Base-by-base conservation (phyloP, 1,140 invertebrate species). In the Drosophila nigrodunni region DNA sequence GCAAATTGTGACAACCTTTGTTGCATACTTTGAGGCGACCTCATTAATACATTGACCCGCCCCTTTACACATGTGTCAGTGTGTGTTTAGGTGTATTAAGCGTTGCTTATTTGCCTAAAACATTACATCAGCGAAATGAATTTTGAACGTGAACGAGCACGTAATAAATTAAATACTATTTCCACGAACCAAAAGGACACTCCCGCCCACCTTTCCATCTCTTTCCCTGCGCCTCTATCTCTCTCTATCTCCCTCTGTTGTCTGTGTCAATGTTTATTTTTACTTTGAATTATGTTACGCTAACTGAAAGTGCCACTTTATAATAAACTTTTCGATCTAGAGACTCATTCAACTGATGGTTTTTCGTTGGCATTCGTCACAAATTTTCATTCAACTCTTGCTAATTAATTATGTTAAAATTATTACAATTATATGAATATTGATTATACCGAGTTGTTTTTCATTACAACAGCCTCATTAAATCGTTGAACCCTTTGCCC, bases 81-180 rank as follows among this genome's bases (percentile, higher is more conserved):
- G 61, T 30, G 52, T 47, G 41, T 57, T 54, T 44, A 25, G 54
- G 55, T 73, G 47, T 74, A 21, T 73, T 67, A 54, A 64, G 61
- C 52, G 86, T 82, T 82, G 76, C 76, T 68, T 89, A 88, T 89
- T 88, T 89, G 77, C 77, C 80, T 59, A 81, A 88, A 87, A 83
- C 77, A 81, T 88, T 88, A 88, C 85, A 89, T 89, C 85, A 88
- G 83, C 83, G 47, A 88, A 88, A 80, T 88, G 80, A 89, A 80
- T 80, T 88, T 85, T 80, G 74, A 80, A 71, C 67, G 72, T 68
- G 74, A 57, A 80, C 80, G 73, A 58, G 60, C 68, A 78, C 52
- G 65, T 80, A 83, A 89, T 83, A 89, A 89, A 89, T 85, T 88
- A 83, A 88, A 85, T 89, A 89, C 70, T 65, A 82, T 82, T 88